Evolutionary conservation across 2,113 vertebrate species (phyloP).

Genomic region (Nerophis lumbriciformis): DNA sequence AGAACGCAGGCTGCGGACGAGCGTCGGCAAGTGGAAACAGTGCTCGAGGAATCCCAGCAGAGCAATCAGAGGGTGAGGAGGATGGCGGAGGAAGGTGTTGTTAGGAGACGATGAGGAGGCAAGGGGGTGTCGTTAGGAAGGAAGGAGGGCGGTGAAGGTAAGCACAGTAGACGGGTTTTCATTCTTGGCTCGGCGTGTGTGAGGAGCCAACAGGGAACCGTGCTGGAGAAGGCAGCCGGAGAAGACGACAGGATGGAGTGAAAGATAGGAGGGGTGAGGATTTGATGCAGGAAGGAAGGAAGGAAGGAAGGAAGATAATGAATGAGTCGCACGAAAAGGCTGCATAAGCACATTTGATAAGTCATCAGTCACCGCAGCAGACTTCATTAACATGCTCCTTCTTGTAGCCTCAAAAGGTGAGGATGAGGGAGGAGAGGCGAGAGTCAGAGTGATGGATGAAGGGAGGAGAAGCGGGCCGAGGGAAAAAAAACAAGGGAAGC

Average conservation of each 20-base stretch:
- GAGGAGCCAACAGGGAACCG: background rate
- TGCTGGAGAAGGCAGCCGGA: background rate
- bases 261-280: background rate
- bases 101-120: background rate
- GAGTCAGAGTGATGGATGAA: background rate
- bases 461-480: background rate
- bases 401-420: background rate
- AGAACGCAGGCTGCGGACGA: conserved; percentile 15
- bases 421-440: background rate
- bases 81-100: background rate
- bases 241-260: background rate
- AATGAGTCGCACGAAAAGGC: background rate
- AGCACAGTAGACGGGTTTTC: background rate
- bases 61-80: conserved; percentile 21
- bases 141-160: background rate
- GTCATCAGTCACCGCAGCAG: conserved; percentile 1
- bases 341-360: conserved; percentile 1
- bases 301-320: background rate
- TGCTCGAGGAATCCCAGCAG: conserved; percentile 6
- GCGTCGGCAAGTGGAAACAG: conserved; percentile 15
- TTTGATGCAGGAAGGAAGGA: background rate
- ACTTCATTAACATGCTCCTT: background rate
- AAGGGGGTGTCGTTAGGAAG: background rate
- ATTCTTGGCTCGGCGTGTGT: background rate
- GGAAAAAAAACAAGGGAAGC: background rate